Conservation (phyloP, 2,113 vertebrate species). For the Alexandromys fortis region DNA sequence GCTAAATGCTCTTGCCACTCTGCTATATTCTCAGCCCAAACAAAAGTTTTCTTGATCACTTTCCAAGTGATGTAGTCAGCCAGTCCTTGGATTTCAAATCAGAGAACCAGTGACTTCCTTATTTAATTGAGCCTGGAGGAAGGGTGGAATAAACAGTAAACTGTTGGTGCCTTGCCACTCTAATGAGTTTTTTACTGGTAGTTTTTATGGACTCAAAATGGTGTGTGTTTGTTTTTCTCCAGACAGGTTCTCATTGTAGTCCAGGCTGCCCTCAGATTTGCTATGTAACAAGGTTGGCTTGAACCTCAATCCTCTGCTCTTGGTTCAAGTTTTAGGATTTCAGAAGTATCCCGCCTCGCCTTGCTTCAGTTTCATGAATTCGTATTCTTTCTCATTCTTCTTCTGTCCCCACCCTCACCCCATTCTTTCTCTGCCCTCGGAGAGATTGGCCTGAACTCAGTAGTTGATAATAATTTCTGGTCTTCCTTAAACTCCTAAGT, state of each 20-base stretch:
- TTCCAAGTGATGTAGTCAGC: slow-evolving; percentile 37
- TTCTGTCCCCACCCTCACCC: not conserved
- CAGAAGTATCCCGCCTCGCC: not conserved
- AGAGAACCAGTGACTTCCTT: not conserved
- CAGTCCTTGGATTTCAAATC: not conserved
- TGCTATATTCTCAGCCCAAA: not conserved
- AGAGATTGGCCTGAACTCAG: not conserved
- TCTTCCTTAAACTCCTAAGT: not conserved
- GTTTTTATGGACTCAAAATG: not conserved
- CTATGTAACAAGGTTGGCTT: not conserved
- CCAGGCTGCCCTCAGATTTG: not conserved
- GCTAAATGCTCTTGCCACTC: not conserved
- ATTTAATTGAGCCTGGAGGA: slow-evolving; percentile 5
- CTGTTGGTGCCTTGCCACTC: not conserved
- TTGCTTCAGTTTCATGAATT: not conserved
- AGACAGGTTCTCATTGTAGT: not conserved
- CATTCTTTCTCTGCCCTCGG: not conserved
- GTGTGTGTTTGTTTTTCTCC: not conserved
- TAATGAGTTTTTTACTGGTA: slow-evolving; percentile 11
- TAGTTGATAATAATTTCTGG: not conserved
- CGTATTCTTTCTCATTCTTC: not conserved
- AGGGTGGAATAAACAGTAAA: not conserved
- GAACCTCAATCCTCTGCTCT: not conserved
- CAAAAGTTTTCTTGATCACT: slow-evolving; percentile 46
- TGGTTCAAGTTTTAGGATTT: not conserved